Percentiles rank a stretch among this genome's conserved stretches.
Conservation (phyloP, 2,797 vertebrate species). For the Pogonophryne albipinna region DNA sequence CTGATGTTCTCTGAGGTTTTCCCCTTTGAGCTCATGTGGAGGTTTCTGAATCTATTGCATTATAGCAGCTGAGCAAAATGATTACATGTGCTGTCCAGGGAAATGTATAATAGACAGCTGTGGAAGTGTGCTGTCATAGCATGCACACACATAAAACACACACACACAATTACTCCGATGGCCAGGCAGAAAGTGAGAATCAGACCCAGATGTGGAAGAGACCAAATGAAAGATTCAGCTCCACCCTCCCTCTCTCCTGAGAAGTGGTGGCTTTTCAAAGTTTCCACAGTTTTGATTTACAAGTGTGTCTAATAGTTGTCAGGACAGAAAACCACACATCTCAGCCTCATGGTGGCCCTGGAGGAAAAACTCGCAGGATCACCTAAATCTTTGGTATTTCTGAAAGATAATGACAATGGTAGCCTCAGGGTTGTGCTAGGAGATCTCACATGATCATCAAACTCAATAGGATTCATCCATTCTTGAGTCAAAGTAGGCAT, state of each 20-base stretch:
- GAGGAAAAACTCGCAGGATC: background rate
- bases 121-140: conserved; percentile 50
- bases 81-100: conserved; percentile 64
- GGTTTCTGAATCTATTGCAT: conserved; percentile 45
- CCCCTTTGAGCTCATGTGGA: conserved; percentile 48
- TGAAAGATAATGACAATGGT: too few relatives aligned
- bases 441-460: too few relatives aligned
- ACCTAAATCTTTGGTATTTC: background rate
- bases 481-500: too few relatives aligned
- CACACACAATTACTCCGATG: conserved; percentile 45
- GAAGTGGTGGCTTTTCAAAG: conserved; percentile 44
- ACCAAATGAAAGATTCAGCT: conserved; percentile 60
- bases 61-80: conserved; percentile 71
- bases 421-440: too few relatives aligned
- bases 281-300: conserved; percentile 23
- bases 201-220: conserved; percentile 76
- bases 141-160: conserved; percentile 21
- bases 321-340: background rate
- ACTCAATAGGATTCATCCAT: too few relatives aligned
- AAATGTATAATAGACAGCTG: conserved; percentile 65
- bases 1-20: conserved; percentile 35
- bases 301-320: background rate
- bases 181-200: conserved; percentile 65
- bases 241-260: conserved; percentile 59
- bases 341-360: too few relatives aligned